Base-by-base conservation (phyloP, 2,113 vertebrate genomes). In the Serilophus lunatus region DNA sequence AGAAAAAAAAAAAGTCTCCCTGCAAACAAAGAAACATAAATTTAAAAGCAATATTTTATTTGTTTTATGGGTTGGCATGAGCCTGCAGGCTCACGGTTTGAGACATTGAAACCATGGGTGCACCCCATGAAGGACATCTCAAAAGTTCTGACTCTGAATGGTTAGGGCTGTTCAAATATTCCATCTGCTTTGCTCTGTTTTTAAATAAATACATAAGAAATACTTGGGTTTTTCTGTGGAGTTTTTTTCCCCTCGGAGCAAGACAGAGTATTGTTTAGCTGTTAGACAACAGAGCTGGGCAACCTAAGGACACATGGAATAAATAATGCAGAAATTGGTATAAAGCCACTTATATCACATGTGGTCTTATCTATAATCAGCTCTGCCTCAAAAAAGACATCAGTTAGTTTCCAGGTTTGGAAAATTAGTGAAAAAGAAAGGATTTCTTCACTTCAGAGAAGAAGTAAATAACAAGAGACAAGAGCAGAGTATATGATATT, bases 1-100 rank as follows among this genome's bases (percentile, higher is more conserved):
- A 0, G 33, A 31, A 90, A 92, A 9, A 90, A 92, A 9, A 74
- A 74, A 80, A 65, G 59, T 86, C 35, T 88, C 59, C 86, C 49
- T 88, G 35, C 19, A 80, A 94, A 90, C 71, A 95, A 96, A 95
- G 66, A 80, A 76, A 38, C 36, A 77, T 81, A 93, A 95, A 84
- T 93, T 77, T 54, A 9, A 82, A 90, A 82, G 24, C n/a, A 86
- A 33, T 61, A 45, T 84, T 93, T 92, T 68, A 57, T 63, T 90
- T 90, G 57, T n/a, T 88, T 90, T 69, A 90, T 86, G 82, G 38
- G 47, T 74, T 88, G 15, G 31, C 63, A 85, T 65, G 45, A 91
- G 88, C 90, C 79, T 92, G 59, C 42, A 80, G 68, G 72, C 86
- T 59, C 79, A 86, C 0, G 1, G 38, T 53, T 82, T 74, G 59